phyloP scores from a whole-genome alignment of 1,140 invertebrate species.

The Orius insidiosus region DNA sequence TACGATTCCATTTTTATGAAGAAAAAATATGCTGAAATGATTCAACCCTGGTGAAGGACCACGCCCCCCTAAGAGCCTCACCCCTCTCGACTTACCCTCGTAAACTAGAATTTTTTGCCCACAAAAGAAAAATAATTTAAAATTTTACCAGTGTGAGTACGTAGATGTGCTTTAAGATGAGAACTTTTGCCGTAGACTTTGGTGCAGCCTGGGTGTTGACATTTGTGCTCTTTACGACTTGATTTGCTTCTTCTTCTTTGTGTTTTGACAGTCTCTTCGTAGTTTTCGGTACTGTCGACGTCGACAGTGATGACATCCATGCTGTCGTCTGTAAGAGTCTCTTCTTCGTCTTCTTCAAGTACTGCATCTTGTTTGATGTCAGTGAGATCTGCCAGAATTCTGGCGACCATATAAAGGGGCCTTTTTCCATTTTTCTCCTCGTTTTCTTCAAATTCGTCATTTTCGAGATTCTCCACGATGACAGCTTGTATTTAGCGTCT shows the following conservation, averaged over 20 bases:
- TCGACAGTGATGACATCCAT: conserved; percentile 13
- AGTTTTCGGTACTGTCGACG: neutral
- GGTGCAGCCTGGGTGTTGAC: conserved; percentile 48
- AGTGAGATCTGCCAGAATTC: conserved; percentile 39
- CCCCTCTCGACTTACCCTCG: no score
- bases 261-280: conserved; percentile 1
- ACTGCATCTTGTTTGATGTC: conserved; percentile 34
- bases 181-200: conserved; percentile 67
- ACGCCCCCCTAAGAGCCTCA: no score
- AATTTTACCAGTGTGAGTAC: conserved; percentile 43
- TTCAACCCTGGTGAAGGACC: no score
- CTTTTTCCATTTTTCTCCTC: conserved; percentile 17
- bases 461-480: conserved; percentile 18
- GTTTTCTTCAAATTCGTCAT: no score
- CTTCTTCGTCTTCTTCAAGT: neutral
- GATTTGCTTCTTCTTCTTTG: neutral
- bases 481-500: conserved; percentile 10
- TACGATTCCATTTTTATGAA: no score
- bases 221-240: conserved; percentile 38
- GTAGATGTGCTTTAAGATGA: conserved; percentile 57
- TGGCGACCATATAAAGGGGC: conserved; percentile 36
- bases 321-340: conserved; percentile 1
- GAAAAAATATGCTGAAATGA: no score
- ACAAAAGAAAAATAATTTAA: no score
- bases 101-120: no score